Percentiles rank a stretch among this genome's conserved stretches.
These are phyloP conservation scores for Aporophyla lueneburgensis DNA, from an alignment of 2,888 invertebrate species.

Conservation along the genomic window DNA sequence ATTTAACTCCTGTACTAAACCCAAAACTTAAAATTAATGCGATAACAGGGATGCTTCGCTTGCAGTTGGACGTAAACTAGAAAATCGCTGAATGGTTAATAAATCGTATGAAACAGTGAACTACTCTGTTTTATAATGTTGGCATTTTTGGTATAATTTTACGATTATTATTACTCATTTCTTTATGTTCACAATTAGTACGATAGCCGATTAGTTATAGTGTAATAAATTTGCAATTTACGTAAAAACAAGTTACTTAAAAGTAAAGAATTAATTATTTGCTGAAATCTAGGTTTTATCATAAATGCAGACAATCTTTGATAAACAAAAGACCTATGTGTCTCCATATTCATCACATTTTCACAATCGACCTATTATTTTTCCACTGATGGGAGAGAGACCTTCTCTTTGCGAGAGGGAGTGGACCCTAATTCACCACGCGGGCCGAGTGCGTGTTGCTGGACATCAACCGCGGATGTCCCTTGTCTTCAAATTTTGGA, in stretches of 20 bases:
- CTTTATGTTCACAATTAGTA: neutral
- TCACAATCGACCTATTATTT: no score
- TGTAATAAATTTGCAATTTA: no score
- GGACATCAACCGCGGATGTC: no score
- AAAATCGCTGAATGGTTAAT: constrained; percentile 2
- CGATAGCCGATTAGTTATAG: no score
- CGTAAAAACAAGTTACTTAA: neutral
- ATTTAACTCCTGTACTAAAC: neutral
- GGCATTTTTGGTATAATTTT: neutral
- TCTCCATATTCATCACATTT: no score
- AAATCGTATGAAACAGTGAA: constrained; percentile 22
- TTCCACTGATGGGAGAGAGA: no score
- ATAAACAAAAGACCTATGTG: no score
- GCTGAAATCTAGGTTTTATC: neutral
- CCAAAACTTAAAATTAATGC: constrained; percentile 33
- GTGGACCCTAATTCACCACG: no score
- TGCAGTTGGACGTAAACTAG: constrained; percentile 15
- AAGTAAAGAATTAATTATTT: no score
- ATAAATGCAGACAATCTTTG: neutral
- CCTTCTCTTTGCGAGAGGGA: no score
- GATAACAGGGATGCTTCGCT: constrained; percentile 22
- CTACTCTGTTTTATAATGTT: neutral
- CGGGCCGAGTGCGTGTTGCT: no score
- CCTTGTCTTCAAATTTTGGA: no score
- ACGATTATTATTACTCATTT: neutral